Base-by-base conservation (phyloP, 2,113 vertebrate genomes). In the Pholis gunnellus region DNA sequence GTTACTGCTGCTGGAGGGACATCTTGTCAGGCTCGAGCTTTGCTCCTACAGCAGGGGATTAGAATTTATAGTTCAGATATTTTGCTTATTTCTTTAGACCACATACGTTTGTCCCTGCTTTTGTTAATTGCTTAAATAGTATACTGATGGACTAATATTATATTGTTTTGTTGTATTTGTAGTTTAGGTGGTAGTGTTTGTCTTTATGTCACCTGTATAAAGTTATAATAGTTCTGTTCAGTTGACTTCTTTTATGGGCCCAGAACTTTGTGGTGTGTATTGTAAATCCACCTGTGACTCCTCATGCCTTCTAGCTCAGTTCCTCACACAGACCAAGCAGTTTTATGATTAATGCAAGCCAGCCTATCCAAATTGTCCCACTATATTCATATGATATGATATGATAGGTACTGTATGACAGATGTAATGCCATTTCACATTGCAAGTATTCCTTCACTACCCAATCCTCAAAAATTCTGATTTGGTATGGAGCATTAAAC, bases 401-500 rank as follows among this genome's bases (percentile, higher is more conserved):
- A 18, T 6, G 44, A 50, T 20, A 46, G 44, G 44, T 48, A 18
- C 38, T 9, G 8, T 48, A 31, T 68, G 17, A 52, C 3, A 22
- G 29, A n/a, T 64, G 36, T 36, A 42, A 76, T 18, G 10, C 48
- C 29, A 20, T 65, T 64, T 50, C 14, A 54, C 29, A 22, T 54
- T 46, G 42, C 7, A 66, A 38, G 57, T 64, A 4, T 18, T 64
- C 17, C 10, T 38, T 60, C 74, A 60, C 29, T 10, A 48, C 15
- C 9, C 6, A 72, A 22, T 8, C 20, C 5, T 52, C n/a, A 31
- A 34, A 38, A 38, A 65, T 20, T 27, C 20, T 36, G 1, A 69
- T 52, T 52, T 29, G 18, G 5, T 22, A 20, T 20, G 25, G 44
- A 72, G 72, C 11, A 65, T 85, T 76, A 75, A 82, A 66, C 52